A percentile compares a stretch with the other conserved stretches of the same genome.
These are phyloP conservation scores for Lithobius niger DNA, from an alignment of 1,140 invertebrate genomes.

Conservation along the genomic window DNA sequence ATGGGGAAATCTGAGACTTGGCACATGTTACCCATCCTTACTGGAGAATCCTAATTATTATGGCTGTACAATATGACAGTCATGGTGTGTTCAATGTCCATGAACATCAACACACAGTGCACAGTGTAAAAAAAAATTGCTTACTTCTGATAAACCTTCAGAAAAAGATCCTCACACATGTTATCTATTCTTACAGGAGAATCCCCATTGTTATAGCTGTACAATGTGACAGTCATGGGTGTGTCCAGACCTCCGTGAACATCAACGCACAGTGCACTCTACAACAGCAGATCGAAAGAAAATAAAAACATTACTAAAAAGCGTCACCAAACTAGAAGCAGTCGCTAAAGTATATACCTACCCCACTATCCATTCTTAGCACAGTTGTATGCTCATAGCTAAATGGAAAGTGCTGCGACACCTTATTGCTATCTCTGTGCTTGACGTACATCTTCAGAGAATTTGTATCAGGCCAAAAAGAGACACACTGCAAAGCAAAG, in stretches of 20 bases:
- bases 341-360: too few species aligned
- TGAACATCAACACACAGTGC: conserved; percentile 56
- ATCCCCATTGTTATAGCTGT: conserved; percentile 51
- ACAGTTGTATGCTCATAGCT: conserved; percentile 52
- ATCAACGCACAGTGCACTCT: conserved; percentile 58
- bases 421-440: conserved; percentile 55
- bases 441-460: conserved; percentile 67
- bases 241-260: conserved; percentile 53
- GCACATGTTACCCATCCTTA: conserved; percentile 64
- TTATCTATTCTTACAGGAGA: conserved; percentile 66
- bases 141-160: conserved; percentile 60
- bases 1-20: too few species aligned
- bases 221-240: conserved; percentile 55
- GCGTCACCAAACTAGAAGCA: too few species aligned
- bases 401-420: conserved; percentile 62
- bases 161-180: conserved; percentile 61
- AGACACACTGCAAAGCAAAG: conserved; percentile 45
- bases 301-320: conserved; percentile 11
- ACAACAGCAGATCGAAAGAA: conserved; percentile 24
- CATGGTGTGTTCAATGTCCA: conserved; percentile 55
- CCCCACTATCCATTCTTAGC: conserved; percentile 67
- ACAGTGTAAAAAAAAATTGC: conserved; percentile 44
- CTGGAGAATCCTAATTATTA: conserved; percentile 52
- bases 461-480: conserved; percentile 68
- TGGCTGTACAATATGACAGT: conserved; percentile 55